Evolutionary conservation across 2,797 vertebrate genomes (phyloP).

Genomic region (Hemibagrus guttatus): DNA sequence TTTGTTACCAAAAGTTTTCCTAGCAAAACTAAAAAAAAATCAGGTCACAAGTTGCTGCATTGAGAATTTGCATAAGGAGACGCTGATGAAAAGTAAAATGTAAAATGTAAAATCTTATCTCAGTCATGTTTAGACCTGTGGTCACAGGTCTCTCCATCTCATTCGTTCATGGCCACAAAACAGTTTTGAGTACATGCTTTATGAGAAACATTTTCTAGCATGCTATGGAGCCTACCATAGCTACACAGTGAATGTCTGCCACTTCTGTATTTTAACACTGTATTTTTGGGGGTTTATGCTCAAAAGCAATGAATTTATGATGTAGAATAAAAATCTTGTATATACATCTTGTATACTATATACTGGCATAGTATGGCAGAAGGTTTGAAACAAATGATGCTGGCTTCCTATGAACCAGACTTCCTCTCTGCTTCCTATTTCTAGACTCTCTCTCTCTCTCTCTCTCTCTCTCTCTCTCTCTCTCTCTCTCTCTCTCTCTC

Average conservation of each 20-base stretch:
- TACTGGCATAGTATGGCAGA: background rate
- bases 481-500: background rate
- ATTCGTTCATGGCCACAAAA: background rate
- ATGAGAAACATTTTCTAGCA: background rate
- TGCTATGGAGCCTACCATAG: background rate
- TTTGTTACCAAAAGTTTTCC: too few species aligned
- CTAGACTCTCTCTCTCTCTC: background rate
- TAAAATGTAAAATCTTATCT: background rate
- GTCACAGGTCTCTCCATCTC: background rate
- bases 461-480: background rate
- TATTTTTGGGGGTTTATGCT: background rate
- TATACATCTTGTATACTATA: background rate
- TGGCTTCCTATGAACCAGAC: background rate
- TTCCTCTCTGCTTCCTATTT: background rate
- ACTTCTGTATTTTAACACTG: background rate
- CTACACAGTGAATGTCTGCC: background rate
- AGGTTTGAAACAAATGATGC: conserved; percentile 8
- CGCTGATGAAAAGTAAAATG: background rate
- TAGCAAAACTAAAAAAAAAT: too few species aligned
- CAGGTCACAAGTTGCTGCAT: too few species aligned
- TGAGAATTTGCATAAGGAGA: background rate
- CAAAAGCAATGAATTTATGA: background rate
- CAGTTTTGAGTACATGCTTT: background rate
- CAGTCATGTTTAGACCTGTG: background rate
- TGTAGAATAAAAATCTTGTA: conserved; percentile 2